phyloP scores from a whole-genome alignment of 1,140 invertebrate genomes.

The Lucilia cuprina region DNA sequence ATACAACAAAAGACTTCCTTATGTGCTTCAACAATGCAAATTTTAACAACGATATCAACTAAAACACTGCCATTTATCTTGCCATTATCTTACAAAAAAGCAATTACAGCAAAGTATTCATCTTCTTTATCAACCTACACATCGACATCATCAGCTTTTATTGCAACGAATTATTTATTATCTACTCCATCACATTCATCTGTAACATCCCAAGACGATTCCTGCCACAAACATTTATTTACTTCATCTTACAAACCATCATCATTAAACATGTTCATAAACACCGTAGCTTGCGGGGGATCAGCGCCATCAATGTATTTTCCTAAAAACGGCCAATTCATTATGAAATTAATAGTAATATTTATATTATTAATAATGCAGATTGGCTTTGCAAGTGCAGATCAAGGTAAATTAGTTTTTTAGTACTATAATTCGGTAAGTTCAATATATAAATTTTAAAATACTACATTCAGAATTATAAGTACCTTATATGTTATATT shows the following conservation, averaged over 20 bases:
- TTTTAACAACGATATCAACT: background rate
- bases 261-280: background rate
- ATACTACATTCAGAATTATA: background rate
- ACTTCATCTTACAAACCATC: background rate
- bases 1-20: slow-evolving; percentile 6
- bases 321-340: background rate
- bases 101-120: background rate
- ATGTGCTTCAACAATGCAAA: background rate
- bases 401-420: slow-evolving; percentile 16
- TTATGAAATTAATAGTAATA: slow-evolving; percentile 4
- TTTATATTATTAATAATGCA: background rate
- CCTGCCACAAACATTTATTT: slow-evolving; percentile 4
- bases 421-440: background rate
- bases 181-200: background rate
- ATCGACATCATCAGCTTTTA: background rate
- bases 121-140: background rate
- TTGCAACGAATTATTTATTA: background rate
- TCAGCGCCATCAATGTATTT: background rate
- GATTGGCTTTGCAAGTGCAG: background rate
- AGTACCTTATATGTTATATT: no score
- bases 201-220: background rate
- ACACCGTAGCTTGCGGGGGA: background rate
- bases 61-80: background rate
- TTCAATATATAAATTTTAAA: background rate
- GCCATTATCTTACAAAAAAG: slow-evolving; percentile 12